phyloP scores from a whole-genome alignment of 2,113 vertebrate species.

The Tichodroma muraria region DNA sequence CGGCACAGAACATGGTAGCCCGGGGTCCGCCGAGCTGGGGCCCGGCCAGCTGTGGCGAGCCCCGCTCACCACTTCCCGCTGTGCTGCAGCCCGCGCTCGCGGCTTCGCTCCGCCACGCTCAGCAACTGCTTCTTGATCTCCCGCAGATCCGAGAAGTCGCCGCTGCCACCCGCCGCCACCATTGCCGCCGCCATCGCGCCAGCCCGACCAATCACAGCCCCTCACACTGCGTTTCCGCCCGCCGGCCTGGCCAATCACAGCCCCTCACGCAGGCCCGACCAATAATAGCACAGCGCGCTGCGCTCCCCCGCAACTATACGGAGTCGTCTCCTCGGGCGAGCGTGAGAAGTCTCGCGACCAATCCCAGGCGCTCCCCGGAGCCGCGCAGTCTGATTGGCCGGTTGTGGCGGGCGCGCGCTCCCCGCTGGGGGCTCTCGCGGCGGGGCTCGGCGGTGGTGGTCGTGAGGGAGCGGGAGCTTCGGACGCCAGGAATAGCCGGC shows the following conservation, averaged over 20 bases:
- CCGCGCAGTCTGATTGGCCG: neutral
- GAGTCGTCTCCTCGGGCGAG: neutral
- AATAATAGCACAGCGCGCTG: neutral
- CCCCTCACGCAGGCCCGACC: neutral
- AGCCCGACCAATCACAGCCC: neutral
- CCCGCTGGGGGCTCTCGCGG: too few relatives aligned
- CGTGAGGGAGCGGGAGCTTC: accelerated
- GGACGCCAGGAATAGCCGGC: accelerated
- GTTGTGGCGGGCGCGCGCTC: accelerated
- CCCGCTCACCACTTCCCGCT: slow-evolving; percentile 91
- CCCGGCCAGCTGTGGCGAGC: neutral
- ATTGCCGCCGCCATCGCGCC: slow-evolving; percentile 72
- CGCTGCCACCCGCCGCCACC: neutral
- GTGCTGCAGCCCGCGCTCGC: slow-evolving; percentile 89
- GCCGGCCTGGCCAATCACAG: neutral
- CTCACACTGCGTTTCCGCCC: too few relatives aligned
- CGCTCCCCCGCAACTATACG: neutral
- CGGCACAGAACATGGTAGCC: neutral
- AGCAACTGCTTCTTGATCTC: slow-evolving; percentile 92
- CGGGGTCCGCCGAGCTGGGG: accelerated
- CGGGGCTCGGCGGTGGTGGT: accelerated
- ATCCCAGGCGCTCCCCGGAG: neutral
- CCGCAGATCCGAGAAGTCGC: slow-evolving; percentile 83
- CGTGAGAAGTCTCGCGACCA: neutral
- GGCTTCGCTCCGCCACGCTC: slow-evolving; percentile 84